These are phyloP conservation scores for Rhagonycha fulva DNA, from an alignment of 2,888 invertebrate genomes.

Conservation along the genomic window DNA sequence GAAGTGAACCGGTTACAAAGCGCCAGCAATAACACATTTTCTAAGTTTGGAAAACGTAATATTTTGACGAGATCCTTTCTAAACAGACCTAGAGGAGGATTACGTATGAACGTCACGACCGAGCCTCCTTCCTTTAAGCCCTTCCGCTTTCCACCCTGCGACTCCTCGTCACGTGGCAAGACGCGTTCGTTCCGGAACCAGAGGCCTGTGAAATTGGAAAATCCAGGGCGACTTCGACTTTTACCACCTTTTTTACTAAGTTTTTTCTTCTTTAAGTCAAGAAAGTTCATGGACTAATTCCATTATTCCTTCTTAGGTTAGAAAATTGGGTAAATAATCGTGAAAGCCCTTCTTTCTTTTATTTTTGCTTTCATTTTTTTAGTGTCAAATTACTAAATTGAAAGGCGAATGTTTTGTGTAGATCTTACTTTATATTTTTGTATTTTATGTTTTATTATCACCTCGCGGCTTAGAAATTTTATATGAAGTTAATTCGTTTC, in stretches of 20 bases:
- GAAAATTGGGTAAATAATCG: conserved; percentile 22
- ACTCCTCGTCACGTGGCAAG: conserved; percentile 46
- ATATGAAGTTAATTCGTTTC: conserved; percentile 32
- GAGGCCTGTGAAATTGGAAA: conserved; percentile 57
- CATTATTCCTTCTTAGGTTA: conserved; percentile 16
- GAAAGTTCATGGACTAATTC: conserved; percentile 31
- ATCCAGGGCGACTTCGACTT: conserved; percentile 51
- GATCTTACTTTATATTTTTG: conserved; percentile 10
- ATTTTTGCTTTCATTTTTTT: neutral
- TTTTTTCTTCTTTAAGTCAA: conserved; percentile 16
- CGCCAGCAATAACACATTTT: conserved; percentile 38
- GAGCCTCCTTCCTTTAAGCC: conserved; percentile 21
- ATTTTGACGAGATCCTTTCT: conserved; percentile 47
- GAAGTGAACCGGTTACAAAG: conserved; percentile 33
- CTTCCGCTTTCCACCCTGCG: conserved; percentile 27
- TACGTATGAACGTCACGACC: conserved; percentile 43
- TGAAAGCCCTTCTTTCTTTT: neutral
- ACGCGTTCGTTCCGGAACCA: conserved; percentile 50
- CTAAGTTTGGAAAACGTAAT: conserved; percentile 39
- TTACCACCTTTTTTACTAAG: conserved; percentile 42
- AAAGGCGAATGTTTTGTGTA: neutral
- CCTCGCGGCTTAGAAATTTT: conserved; percentile 27
- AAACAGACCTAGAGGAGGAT: conserved; percentile 41
- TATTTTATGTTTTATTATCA: conserved; percentile 22
- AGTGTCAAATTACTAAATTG: neutral